Percentiles rank a stretch among this genome's conserved stretches.
phyloP scores from a whole-genome alignment of 2,888 invertebrate species.

The Tetheella fluctuosa region DNA sequence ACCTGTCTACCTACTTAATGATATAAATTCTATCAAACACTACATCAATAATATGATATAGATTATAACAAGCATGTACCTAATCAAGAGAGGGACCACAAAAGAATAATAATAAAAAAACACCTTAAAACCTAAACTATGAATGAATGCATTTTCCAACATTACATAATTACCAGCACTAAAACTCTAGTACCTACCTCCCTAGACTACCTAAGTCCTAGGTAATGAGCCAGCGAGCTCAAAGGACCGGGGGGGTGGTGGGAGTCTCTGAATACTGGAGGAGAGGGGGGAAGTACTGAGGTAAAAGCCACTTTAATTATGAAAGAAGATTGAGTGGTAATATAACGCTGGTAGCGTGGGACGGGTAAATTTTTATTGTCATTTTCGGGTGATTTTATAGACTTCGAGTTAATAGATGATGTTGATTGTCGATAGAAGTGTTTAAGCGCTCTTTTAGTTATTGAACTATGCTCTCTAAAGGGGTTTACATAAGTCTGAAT shows the following conservation, averaged over 20 bases:
- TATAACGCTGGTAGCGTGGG: slow-evolving; percentile 42
- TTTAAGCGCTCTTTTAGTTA: neutral
- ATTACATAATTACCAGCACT: slow-evolving; percentile 42
- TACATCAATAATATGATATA: too few species aligned
- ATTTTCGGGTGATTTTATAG: neutral
- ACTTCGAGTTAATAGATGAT: neutral
- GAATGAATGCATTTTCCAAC: neutral
- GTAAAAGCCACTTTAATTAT: slow-evolving; percentile 80
- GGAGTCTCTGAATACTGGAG: slow-evolving; percentile 15
- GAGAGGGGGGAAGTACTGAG: slow-evolving; percentile 40
- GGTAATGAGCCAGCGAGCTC: slow-evolving; percentile 70
- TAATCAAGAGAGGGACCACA: too few species aligned
- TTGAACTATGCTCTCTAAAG: neutral
- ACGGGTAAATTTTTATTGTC: slow-evolving; percentile 20
- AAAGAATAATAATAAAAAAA: neutral
- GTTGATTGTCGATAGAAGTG: neutral
- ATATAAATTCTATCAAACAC: too few species aligned
- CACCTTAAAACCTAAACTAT: neutral
- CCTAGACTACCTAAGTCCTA: slow-evolving; percentile 56
- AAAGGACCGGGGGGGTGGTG: slow-evolving; percentile 46
- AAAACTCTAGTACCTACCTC: slow-evolving; percentile 38
- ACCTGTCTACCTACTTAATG: too few species aligned
- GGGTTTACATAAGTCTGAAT: too few species aligned
- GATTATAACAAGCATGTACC: too few species aligned
- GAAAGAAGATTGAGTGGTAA: slow-evolving; percentile 79